Evolutionary conservation across 2,888 invertebrate species (phyloP).

Genomic region (Axea sp.): DNA sequence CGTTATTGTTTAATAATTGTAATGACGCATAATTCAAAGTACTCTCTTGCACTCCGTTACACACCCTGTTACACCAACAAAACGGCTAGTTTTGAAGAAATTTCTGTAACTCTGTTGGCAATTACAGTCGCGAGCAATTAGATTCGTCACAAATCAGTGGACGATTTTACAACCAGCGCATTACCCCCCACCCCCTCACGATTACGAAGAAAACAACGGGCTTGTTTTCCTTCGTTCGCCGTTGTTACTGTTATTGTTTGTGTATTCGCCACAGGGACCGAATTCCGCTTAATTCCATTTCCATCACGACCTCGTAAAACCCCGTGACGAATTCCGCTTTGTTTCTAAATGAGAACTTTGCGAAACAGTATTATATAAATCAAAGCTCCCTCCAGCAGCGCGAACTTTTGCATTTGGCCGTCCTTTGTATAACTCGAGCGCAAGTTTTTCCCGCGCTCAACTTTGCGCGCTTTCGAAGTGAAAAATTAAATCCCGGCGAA

Average conservation of each 20-base stretch:
- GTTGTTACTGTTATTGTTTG: conserved; percentile 45
- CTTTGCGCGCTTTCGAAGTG: conserved; percentile 28
- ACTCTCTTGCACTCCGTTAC: too few species aligned
- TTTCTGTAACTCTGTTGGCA: too few species aligned
- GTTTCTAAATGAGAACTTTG: conserved; percentile 48
- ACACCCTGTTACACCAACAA: too few species aligned
- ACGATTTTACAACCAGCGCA: conserved; percentile 9
- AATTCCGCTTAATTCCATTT: conserved; percentile 42
- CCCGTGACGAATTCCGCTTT: conserved; percentile 40
- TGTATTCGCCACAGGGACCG: neutral
- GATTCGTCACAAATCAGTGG: too few species aligned
- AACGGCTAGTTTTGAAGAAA: too few species aligned
- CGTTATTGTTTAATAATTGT: too few species aligned
- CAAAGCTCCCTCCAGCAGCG: conserved; percentile 17
- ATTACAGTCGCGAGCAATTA: too few species aligned
- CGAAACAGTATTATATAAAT: conserved; percentile 31
- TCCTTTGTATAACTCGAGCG: conserved; percentile 19
- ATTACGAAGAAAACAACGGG: conserved; percentile 24
- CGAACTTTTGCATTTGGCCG: conserved; percentile 29
- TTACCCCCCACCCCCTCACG: too few species aligned
- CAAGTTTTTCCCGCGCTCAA: conserved; percentile 11
- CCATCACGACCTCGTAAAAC: conserved; percentile 14
- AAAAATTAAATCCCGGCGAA: conserved; percentile 47
- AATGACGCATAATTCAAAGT: too few species aligned
- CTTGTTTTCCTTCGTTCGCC: conserved; percentile 27